Base-by-base conservation (phyloP, 2,797 vertebrate species). In the Peromyscus eremicus region DNA sequence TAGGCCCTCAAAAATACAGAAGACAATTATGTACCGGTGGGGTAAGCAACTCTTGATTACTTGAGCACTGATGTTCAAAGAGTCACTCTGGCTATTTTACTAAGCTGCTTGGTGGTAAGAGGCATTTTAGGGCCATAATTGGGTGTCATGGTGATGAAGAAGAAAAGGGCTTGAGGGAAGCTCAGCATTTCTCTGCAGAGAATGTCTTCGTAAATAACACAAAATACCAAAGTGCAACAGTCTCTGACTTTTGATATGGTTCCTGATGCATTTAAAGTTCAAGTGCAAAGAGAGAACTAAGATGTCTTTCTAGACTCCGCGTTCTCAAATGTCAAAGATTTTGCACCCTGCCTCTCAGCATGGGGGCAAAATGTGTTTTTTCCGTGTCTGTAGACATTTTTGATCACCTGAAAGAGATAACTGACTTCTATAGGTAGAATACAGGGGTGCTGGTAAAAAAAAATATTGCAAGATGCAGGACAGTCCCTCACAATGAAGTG, bases 201-300 rank as follows among this genome's bases (percentile, higher is more conserved):
- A 97, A 92, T 87, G 62, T 94, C 96, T 95, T 93, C 5, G 46
- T 81, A 94, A 95, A 92, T 91, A 94, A 93, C 89, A 97, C 66
- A 81, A 93, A 83, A 96, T 97, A 90, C 79, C 93, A 89, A 94
- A 77, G 76, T 93, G n/a, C 80, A 82, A 34, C 62, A 77, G 43
- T 91, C 52, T 92, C 77, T 92, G 84, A 94, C 70, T 89, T 66
- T 43, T 95, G 60, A 66, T 89, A 14, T 34, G 83, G 9, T 87
- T 89, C 66, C 89, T 55, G 12, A 80, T 57, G 37, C 12, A 89
- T 77, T 96, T 95, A 62, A 98, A 95, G 84, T 90, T 55, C 92
- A 96, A 96, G 46, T 84, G 29, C 46, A 82, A 92, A 79, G 40
- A 91, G 27, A 91, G 14, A 93, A 77, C 52, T 73, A 46, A 81